Evolutionary conservation across 2,113 vertebrate genomes (phyloP).

Genomic region (Pterocles gutturalis): DNA sequence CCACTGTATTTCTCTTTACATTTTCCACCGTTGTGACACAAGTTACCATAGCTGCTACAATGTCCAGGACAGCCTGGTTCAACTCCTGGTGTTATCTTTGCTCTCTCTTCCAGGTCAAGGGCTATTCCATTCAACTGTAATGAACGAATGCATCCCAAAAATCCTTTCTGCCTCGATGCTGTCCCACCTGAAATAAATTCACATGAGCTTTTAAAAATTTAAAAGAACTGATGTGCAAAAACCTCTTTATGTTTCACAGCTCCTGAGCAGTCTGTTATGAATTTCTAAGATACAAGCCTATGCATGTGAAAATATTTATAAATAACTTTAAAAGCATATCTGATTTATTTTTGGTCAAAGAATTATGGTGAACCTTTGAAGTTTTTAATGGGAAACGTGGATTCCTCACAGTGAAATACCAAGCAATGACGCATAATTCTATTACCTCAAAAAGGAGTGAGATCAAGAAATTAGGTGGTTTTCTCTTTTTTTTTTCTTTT

Average conservation of each 20-base stretch:
- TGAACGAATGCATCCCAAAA: slow-evolving; percentile 91
- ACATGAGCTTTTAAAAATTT: background rate
- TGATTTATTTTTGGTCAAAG: background rate
- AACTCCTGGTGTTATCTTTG: slow-evolving; percentile 90
- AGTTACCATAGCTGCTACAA: slow-evolving; percentile 90
- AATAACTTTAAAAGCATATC: background rate
- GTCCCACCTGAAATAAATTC: slow-evolving; percentile 85
- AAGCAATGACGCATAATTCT: background rate
- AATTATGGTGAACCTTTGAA: background rate
- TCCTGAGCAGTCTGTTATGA: background rate
- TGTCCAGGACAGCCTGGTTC: slow-evolving; percentile 91
- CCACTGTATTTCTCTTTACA: slow-evolving; percentile 87
- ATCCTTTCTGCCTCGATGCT: slow-evolving; percentile 93
- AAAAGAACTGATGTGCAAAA: background rate
- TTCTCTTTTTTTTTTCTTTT: background rate
- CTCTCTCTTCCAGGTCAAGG: slow-evolving; percentile 89
- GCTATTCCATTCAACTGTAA: slow-evolving; percentile 89
- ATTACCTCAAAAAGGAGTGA: background rate
- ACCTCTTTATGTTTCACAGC: background rate
- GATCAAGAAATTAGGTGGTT: background rate
- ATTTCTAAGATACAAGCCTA: background rate
- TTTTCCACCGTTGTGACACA: slow-evolving; percentile 88
- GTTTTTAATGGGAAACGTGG: background rate
- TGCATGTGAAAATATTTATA: background rate
- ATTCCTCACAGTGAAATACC: background rate